Base-by-base conservation (phyloP, 2,113 vertebrate species). In the Daubentonia madagascariensis region DNA sequence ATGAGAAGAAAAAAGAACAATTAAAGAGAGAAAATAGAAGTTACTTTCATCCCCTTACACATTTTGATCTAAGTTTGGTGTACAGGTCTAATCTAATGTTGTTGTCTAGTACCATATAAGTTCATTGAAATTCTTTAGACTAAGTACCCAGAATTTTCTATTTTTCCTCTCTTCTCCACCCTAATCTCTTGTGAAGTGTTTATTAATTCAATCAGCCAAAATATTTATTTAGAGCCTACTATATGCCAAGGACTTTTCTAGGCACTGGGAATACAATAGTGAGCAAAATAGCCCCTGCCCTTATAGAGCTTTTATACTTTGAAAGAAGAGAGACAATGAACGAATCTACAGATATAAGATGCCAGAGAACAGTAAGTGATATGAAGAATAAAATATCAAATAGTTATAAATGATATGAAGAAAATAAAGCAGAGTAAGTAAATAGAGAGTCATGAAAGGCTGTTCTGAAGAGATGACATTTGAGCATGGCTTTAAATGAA, bases 31-130 rank as follows among this genome's bases (percentile, higher is more conserved):
- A 76, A 81, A 79, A 32, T 8, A 54, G 20, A 88, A 73, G 4
- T 72, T 65, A 75, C 73, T 85, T 72, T 84, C 5, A 80, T 88
- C 16, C 35, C n/a, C n/a, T 94, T 20, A 92, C 18, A 92, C 12
- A 83, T 86, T 95, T 96, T 96, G 14, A 78, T 95, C 57, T 93
- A 91, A 85, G 20, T 94, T 84, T 92, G 22, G 22, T 85, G 37
- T 16, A 52, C 67, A 45, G 78, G 23, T 84, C 70, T 85, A 81
- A 91, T 54, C 17, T 91, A 45, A 91, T 45, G 68, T 93, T 92
- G 79, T 12, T 83, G 5, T 86, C 35, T 96, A 79, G 40, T 73
- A 40, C 13, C 50, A 91, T 40, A 54, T 17, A 79, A 54, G 20
- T 92, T 81, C 61, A 1, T 67, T 81, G 11, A 61, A 89, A 70